A percentile compares a stretch with the other conserved stretches of the same genome.
Conservation (phyloP, 1,140 invertebrate species). For the Sipha flava region DNA sequence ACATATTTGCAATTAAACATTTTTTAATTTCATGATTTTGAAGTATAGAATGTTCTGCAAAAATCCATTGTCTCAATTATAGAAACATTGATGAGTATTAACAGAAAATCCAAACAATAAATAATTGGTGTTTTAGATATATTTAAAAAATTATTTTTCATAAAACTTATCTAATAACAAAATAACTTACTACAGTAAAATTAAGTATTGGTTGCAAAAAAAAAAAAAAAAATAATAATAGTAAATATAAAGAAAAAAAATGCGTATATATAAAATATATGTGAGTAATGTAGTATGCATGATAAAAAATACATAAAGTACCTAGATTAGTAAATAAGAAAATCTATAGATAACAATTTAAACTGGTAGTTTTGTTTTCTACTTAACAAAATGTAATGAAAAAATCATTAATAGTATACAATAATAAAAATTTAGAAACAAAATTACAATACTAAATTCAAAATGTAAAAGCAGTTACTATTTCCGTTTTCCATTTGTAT, state of each 20-base stretch:
- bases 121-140: not conserved
- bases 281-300: not conserved
- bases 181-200: not conserved
- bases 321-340: slow-evolving; percentile 7
- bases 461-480: not conserved
- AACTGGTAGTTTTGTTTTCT: not conserved
- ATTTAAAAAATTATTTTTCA: not conserved
- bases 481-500: slow-evolving; percentile 24
- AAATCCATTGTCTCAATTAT: not conserved
- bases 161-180: not conserved
- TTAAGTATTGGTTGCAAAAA: not conserved
- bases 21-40: not conserved
- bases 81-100: not conserved
- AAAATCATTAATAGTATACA: slow-evolving; percentile 10
- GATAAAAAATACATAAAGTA: not conserved
- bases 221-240: not conserved
- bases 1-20: not conserved
- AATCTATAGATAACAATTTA: slow-evolving; percentile 7
- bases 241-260: not conserved
- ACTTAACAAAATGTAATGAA: not conserved
- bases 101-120: not conserved
- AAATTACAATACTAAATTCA: slow-evolving; percentile 22
- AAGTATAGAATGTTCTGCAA: not conserved
- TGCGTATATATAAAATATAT: not conserved
- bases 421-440: slow-evolving; percentile 16